Evolutionary conservation across 1,140 invertebrate genomes (phyloP), one percentile per base, ranked within the genome.

Genomic region (Trinorchestia longiramus): DNA sequence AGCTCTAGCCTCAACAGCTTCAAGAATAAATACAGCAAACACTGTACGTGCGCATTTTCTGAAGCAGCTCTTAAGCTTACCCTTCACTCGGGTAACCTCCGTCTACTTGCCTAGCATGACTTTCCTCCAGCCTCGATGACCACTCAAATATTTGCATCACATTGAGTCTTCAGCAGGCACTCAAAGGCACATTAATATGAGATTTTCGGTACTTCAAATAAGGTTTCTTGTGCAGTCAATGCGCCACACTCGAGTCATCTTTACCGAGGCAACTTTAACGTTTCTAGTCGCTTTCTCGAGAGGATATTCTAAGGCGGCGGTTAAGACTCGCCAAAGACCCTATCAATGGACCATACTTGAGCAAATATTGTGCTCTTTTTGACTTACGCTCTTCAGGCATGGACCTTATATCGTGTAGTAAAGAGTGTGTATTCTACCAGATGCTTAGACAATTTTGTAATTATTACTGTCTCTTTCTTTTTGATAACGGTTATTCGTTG

Each of bases 181-280:
- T 90, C 88, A 42, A 90, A 90, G 88, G 92, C 43, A 94, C 41
- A 94, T 94, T 94, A 44, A 94, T 94, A 47, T 45, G 41, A 94
- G 92, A 44, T 94, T 94, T 94, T 42, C 43, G 92, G 43, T 47
- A 6, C 92, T 94, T 47, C 92, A 94, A 94, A 94, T 94, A 94
- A 94, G 92, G 92, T 94, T n/a, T 94, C 43, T 94, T 45, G 44
- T 36, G 1, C 43, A 47, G 36, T 42, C 44, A 44, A 43, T 94
- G 17, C 44, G 6, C 11, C 43, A 4, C 92, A 45, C 92, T 94
- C 92, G 40, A 94, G 44, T 45, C 92, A 47, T 47, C 92, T 94
- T 47, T 94, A 19, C 92, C 47, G 40, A 44, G 92, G 92, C 92
- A 94, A 94, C 92, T 23, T 43, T 91, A 91, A 44, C 88, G 92